Percentiles rank a stretch among this genome's conserved stretches.
phyloP scores from a whole-genome alignment of 2,797 vertebrate genomes.

The Falco peregrinus region DNA sequence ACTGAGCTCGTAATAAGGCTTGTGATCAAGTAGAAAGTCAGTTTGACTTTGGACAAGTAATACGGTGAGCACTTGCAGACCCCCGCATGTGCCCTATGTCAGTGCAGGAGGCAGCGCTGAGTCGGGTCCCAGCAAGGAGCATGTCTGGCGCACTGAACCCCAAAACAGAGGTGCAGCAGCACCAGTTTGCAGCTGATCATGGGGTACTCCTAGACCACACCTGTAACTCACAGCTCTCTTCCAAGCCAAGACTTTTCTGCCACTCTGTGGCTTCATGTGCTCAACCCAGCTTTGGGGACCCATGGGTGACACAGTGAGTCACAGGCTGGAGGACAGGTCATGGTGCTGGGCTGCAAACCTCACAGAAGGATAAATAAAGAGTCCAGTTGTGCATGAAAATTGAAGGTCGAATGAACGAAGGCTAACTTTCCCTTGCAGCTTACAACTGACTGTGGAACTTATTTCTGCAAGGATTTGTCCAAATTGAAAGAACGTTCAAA shows the following conservation, averaged over 20 bases:
- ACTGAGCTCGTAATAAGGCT: background rate
- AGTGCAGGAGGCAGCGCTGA: fast-evolving
- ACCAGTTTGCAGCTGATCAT: background rate
- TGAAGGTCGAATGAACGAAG: background rate
- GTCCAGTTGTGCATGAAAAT: fast-evolving
- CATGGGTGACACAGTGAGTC: background rate
- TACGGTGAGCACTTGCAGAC: background rate
- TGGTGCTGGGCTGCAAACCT: background rate
- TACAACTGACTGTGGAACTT: background rate
- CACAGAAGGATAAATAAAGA: background rate
- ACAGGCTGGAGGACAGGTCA: background rate
- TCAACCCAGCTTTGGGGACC: background rate
- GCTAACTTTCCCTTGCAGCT: background rate
- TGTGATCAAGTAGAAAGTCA: background rate
- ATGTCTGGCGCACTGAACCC: background rate
- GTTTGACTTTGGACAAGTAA: background rate
- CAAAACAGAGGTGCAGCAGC: background rate
- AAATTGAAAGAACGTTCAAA: background rate
- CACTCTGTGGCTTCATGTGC: background rate
- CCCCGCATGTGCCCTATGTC: fast-evolving
- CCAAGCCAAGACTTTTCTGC: background rate
- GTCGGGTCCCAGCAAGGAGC: fast-evolving
- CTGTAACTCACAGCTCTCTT: background rate
- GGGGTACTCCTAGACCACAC: background rate
- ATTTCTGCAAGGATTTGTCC: background rate